Base-by-base conservation (phyloP, 1,140 invertebrate genomes). In the Diabrotica undecimpunctata region DNA sequence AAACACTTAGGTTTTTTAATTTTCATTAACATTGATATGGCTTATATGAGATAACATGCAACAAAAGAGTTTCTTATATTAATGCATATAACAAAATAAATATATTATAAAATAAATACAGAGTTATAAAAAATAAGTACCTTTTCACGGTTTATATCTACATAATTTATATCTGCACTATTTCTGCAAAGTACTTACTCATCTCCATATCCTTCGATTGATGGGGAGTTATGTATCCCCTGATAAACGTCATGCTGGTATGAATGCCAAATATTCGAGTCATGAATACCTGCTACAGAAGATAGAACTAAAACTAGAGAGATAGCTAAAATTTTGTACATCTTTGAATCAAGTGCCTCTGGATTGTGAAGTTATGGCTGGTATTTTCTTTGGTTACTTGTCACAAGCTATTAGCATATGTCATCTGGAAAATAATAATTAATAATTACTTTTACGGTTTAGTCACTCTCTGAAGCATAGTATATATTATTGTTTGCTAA, bases 241-340 rank as follows among this genome's bases (percentile, higher is more conserved):
- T 62, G 64, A 38, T 59, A 70, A 41, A 61, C 58, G 7, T 67
- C 69, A 13, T 62, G 69, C 41, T 64, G 51, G 7, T 67, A 57
- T 8, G 69, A 65, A 39, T 70, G 62, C 66, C 66, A 70, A 14
- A 59, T 56, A n/a, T 69, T 62, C 57, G 62, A 53, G 58, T 70
- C 66, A 60, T 67, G 66, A 53, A 64, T 46, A 46, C 63, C 65
- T 10, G 62, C 65, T 37, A 52, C 59, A n/a, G 51, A 54, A 52
- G 61, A 61, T 5, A 57, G 10, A 14, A 62, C 11, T 11, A 66
- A 11, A 14, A 62, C 11, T 11, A 66, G n/a, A 36, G 64, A 69
- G 38, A 66, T 11, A 51, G 14, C 52, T 61, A 60, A 41, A 66
- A 54, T 54, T 61, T 61, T 61, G 39, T 52, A 25, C 60, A 61